Percentiles rank a stretch among this genome's conserved stretches.
phyloP scores from a whole-genome alignment of 2,888 invertebrate genomes.

The Platypus cylindrus region DNA sequence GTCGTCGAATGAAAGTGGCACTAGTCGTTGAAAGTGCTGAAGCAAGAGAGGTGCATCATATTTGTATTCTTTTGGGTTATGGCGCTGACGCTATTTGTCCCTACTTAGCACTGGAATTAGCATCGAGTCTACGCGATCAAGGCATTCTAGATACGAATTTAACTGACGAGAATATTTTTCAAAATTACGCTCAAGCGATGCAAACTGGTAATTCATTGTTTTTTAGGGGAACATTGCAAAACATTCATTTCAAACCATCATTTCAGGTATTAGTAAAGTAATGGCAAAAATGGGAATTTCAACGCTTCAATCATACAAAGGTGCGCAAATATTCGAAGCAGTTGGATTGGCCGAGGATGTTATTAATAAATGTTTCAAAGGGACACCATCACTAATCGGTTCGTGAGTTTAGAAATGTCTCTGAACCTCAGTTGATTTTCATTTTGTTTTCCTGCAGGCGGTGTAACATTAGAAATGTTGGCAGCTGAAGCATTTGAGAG shows the following conservation, averaged over 20 bases:
- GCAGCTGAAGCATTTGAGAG: conserved; percentile 76
- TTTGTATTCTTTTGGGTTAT: conserved; percentile 88
- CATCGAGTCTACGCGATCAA: conserved; percentile 73
- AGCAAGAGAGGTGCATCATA: conserved; percentile 90
- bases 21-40: conserved; percentile 93
- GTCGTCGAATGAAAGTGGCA: conserved; percentile 93
- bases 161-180: conserved; percentile 69
- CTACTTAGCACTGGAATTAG: conserved; percentile 89
- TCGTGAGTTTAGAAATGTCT: not conserved
- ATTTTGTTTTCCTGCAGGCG: conserved; percentile 38
- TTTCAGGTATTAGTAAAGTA: conserved; percentile 45
- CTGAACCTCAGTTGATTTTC: not conserved
- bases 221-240: not conserved
- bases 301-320: conserved; percentile 95
- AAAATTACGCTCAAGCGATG: conserved; percentile 74
- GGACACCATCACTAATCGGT: conserved; percentile 51
- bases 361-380: conserved; percentile 84
- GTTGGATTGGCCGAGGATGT: conserved; percentile 90
- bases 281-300: conserved; percentile 99
- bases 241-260: not conserved
- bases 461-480: conserved; percentile 79
- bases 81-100: conserved; percentile 98
- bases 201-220: conserved; percentile 23
- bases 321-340: conserved; percentile 98
- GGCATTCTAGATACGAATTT: conserved; percentile 66